Evolutionary conservation across 2,888 invertebrate species (phyloP).

Genomic region (Capitulum mitella): DNA sequence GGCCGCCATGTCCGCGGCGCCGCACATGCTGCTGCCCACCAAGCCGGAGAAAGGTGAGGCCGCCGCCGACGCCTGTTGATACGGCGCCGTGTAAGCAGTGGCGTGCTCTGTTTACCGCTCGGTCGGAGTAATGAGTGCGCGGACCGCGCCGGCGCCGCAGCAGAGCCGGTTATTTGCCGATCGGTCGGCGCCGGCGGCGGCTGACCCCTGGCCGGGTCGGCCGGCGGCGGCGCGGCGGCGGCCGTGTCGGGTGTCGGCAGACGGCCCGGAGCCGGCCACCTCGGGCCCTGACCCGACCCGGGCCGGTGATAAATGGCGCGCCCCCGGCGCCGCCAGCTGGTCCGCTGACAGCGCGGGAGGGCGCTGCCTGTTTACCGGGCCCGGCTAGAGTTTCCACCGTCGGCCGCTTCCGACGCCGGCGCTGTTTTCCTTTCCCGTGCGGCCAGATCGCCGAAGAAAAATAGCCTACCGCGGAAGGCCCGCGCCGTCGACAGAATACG

Average conservation of each 20-base stretch:
- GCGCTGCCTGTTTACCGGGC: not conserved
- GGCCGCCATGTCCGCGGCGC: not conserved
- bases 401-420: not conserved
- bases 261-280: not conserved
- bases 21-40: not conserved
- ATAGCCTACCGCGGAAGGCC: not conserved
- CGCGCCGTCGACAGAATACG: too few relatives aligned
- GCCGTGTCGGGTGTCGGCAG: not conserved
- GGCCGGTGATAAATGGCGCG: conserved; percentile 5
- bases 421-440: conserved; percentile 13
- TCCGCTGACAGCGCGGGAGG: not conserved
- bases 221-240: not conserved
- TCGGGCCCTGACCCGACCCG: not conserved
- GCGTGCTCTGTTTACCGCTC: not conserved
- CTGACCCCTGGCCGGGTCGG: not conserved
- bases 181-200: not conserved
- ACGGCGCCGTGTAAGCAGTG: conserved; percentile 8
- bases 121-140: not conserved
- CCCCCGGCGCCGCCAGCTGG: not conserved
- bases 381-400: not conserved
- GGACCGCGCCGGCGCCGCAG: not conserved
- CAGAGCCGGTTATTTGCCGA: not conserved
- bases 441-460: not conserved
- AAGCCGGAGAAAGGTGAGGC: conserved; percentile 10
- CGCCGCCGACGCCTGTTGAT: not conserved